Conservation (phyloP, 1,140 invertebrate genomes). For the Aphis gossypii region DNA sequence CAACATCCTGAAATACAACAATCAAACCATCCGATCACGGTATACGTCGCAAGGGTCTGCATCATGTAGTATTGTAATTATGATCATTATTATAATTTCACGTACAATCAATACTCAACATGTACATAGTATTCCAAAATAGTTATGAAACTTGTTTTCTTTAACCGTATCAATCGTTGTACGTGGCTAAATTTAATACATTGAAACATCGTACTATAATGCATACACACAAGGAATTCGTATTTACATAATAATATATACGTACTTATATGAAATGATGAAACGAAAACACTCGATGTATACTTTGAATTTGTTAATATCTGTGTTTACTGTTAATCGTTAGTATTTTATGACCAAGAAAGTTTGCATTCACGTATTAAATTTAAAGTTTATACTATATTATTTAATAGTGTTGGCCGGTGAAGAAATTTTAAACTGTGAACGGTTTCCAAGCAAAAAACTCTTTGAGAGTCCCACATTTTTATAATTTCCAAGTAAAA, state of each 20-base stretch:
- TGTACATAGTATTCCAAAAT: not conserved
- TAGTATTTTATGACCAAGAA: not conserved
- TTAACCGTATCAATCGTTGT: not conserved
- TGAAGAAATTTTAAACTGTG: not conserved
- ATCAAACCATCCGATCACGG: not conserved
- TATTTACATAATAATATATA: not conserved
- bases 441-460: not conserved
- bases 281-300: not conserved
- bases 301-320: slow-evolving; percentile 1
- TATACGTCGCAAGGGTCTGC: not conserved
- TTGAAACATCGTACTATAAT: not conserved
- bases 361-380: not conserved
- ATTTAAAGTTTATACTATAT: not conserved
- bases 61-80: not conserved
- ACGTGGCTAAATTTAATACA: not conserved
- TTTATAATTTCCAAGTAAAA: not conserved
- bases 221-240: not conserved
- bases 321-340: not conserved
- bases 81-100: not conserved
- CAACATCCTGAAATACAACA: not conserved
- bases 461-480: not conserved
- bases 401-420: not conserved
- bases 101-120: too few relatives aligned
- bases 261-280: not conserved
- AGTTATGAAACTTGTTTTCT: not conserved